These are phyloP conservation scores for Arenicola marina DNA, from an alignment of 2,888 invertebrate species.

Conservation along the genomic window DNA sequence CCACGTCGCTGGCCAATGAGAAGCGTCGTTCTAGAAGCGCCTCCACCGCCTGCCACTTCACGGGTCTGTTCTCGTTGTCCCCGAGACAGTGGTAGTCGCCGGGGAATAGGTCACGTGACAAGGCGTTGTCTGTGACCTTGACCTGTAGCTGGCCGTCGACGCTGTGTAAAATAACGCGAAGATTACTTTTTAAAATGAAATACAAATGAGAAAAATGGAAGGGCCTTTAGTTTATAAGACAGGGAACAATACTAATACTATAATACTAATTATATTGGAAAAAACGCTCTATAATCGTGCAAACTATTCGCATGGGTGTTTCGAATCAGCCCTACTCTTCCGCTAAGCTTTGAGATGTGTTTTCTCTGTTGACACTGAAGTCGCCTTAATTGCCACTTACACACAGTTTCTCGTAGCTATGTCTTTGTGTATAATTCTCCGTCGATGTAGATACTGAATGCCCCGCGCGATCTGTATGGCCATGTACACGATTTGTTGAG, in stretches of 20 bases:
- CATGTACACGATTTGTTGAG: slow-evolving; percentile 94
- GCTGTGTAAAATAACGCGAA: no score
- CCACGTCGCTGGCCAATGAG: slow-evolving; percentile 88
- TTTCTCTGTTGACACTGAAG: no score
- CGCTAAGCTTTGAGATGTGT: no score
- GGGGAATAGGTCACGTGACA: slow-evolving; percentile 92
- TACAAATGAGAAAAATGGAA: no score
- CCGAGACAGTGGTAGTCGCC: slow-evolving; percentile 95
- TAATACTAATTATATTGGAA: no score
- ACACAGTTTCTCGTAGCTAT: slow-evolving; percentile 94
- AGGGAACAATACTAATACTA: no score
- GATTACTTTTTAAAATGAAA: no score
- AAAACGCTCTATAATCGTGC: no score
- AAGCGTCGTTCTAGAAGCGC: slow-evolving; percentile 83
- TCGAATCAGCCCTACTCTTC: no score
- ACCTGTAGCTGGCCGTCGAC: slow-evolving; percentile 64
- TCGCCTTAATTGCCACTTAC: no score
- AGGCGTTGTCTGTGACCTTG: slow-evolving; percentile 89
- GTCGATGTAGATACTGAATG: slow-evolving; percentile 87
- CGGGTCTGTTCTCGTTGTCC: slow-evolving; percentile 94
- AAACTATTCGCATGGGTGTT: no score
- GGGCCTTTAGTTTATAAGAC: no score
- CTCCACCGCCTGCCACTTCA: slow-evolving; percentile 95
- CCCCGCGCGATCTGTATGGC: slow-evolving; percentile 91
- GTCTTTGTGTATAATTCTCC: slow-evolving; percentile 90